A percentile compares a stretch with the other conserved stretches of the same genome.
Conservation (phyloP, 92 coral and sea anemone species). For the Palythoa grandis region DNA sequence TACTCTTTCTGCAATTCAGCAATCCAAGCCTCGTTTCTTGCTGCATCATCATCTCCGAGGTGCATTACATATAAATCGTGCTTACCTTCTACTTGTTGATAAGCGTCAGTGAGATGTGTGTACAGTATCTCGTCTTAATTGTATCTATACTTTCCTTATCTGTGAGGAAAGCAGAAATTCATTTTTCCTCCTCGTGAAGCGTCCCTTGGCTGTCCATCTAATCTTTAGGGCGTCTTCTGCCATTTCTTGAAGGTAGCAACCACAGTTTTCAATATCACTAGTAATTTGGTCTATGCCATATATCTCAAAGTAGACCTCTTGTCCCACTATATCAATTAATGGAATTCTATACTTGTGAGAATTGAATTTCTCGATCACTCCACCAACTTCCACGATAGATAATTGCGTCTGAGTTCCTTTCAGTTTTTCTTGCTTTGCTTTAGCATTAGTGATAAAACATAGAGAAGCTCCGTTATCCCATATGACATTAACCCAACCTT, state of each 20-base stretch:
- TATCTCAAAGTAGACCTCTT: slow-evolving; percentile 18
- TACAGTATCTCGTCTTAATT: slow-evolving; percentile 36
- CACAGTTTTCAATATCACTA: slow-evolving; percentile 11
- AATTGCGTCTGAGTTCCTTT: slow-evolving; percentile 19
- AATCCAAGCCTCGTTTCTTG: slow-evolving; percentile 28
- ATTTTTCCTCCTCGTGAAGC: slow-evolving; percentile 36
- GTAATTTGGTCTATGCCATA: slow-evolving; percentile 5
- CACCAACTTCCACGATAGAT: slow-evolving; percentile 39
- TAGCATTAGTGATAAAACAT: background rate
- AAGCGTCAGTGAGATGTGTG: slow-evolving; percentile 47
- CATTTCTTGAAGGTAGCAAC: slow-evolving; percentile 11
- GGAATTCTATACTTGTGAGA: slow-evolving; percentile 42
- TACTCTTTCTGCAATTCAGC: slow-evolving; percentile 21
- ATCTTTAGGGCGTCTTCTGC: slow-evolving; percentile 24
- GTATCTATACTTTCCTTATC: slow-evolving; percentile 33
- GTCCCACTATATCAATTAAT: slow-evolving; percentile 29
- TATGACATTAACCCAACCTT: background rate
- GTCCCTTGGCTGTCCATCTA: slow-evolving; percentile 28
- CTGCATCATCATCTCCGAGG: slow-evolving; percentile 44
- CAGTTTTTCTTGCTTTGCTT: background rate
- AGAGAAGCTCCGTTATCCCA: background rate
- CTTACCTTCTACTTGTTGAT: slow-evolving; percentile 53
- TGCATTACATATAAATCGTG: slow-evolving; percentile 58
- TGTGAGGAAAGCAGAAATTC: slow-evolving; percentile 35
- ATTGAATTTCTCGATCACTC: slow-evolving; percentile 29